phyloP scores from a whole-genome alignment of 2,113 vertebrate species.

The Bubalus kerabau region DNA sequence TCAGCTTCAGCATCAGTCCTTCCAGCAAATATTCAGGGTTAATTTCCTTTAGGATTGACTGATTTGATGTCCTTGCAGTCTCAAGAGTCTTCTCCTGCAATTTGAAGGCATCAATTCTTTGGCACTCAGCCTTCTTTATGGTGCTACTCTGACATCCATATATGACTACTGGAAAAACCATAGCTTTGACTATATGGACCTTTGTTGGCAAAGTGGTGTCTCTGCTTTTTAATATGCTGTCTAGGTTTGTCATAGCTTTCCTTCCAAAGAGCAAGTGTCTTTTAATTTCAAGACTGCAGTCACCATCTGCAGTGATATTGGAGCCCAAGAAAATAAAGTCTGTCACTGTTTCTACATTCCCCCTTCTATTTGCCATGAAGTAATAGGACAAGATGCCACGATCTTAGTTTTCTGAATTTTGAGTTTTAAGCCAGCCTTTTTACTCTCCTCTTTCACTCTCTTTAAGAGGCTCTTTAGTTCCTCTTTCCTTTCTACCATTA shows the following conservation, averaged over 20 bases:
- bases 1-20: neutral
- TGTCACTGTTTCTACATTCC: neutral
- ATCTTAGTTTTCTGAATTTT: neutral
- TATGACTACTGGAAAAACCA: neutral
- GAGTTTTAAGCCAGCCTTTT: neutral
- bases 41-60: neutral
- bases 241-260: neutral
- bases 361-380: neutral
- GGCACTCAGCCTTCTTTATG: neutral
- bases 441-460: neutral
- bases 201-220: neutral
- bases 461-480: neutral
- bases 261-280: neutral
- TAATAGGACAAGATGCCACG: neutral
- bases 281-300: neutral
- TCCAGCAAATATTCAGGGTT: neutral
- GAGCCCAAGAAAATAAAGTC: neutral
- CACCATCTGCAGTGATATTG: neutral
- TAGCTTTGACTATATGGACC: neutral
- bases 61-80: neutral
- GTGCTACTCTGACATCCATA: neutral
- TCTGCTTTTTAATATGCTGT: neutral
- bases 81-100: neutral
- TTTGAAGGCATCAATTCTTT: neutral
- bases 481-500: neutral